Conservation (phyloP, 2,888 invertebrate species). For the Cerceris rybyensis region DNA sequence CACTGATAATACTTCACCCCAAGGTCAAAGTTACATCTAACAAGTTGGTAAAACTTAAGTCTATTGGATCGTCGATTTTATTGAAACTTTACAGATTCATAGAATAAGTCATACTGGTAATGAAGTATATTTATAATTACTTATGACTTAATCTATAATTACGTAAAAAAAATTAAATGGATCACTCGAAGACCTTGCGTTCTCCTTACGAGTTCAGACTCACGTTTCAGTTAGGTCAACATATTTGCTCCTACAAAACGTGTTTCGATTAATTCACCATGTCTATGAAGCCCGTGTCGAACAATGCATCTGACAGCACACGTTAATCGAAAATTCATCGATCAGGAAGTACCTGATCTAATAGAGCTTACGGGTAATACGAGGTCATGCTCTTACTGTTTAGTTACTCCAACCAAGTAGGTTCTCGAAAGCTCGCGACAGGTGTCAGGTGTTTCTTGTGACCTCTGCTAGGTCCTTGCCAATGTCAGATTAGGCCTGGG, state of each 20-base stretch:
- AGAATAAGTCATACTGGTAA: no score
- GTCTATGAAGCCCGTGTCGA: background rate
- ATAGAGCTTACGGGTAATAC: slow-evolving; percentile 11
- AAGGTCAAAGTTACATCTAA: no score
- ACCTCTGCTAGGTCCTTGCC: slow-evolving; percentile 32
- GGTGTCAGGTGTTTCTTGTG: slow-evolving; percentile 57
- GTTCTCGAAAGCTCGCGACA: slow-evolving; percentile 54
- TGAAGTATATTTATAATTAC: no score
- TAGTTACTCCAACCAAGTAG: slow-evolving; percentile 41
- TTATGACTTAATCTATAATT: no score
- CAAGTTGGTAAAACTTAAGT: no score
- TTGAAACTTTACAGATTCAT: no score
- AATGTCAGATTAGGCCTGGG: slow-evolving; percentile 34
- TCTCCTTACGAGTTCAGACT: no score
- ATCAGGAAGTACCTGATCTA: slow-evolving; percentile 34
- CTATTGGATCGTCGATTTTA: no score
- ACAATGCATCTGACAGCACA: slow-evolving; percentile 13
- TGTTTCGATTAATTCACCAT: background rate
- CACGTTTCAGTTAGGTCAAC: no score
- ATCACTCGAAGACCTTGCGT: no score
- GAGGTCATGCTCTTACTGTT: slow-evolving; percentile 43
- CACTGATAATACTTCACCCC: no score
- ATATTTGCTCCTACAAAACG: background rate
- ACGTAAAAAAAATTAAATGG: no score
- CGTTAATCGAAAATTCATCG: slow-evolving; percentile 34